Percentiles rank a stretch among this genome's conserved stretches.
Conservation (phyloP, 2,888 invertebrate species). For the Oxycera nigricornis region DNA sequence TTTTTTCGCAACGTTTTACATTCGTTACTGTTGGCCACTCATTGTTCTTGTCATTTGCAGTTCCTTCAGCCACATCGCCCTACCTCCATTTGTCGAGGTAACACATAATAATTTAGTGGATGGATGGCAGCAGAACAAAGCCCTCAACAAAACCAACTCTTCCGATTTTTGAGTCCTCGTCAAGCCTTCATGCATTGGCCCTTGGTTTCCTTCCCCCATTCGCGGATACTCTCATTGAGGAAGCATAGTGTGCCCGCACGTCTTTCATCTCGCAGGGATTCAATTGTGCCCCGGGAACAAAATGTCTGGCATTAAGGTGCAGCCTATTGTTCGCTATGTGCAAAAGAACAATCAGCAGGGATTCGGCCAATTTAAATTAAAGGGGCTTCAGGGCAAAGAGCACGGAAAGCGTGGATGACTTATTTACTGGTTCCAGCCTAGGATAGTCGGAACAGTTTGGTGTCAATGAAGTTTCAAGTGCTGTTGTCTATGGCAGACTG, state of each 20-base stretch:
- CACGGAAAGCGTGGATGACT: no score
- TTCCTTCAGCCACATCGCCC: background rate
- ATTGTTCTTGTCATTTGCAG: background rate
- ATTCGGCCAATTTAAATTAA: constrained; percentile 8
- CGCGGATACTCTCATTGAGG: background rate
- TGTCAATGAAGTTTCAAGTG: no score
- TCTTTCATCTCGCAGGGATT: background rate
- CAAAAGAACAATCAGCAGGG: constrained; percentile 15
- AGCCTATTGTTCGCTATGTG: background rate
- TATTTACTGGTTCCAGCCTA: no score
- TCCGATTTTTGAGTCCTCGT: background rate
- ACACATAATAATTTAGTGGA: constrained; percentile 34
- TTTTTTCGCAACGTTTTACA: background rate
- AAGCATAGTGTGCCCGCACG: background rate
- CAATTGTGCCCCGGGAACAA: background rate
- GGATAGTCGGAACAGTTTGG: no score
- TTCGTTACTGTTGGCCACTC: background rate
- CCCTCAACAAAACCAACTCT: background rate
- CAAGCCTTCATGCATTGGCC: background rate
- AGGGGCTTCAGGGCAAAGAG: no score
- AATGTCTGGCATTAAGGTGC: background rate
- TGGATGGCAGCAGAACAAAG: background rate
- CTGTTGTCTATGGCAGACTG: no score
- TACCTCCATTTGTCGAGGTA: constrained; percentile 10
- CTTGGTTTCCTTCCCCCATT: background rate